phyloP scores from a whole-genome alignment of 2,113 vertebrate genomes.

The Brachypodius melanocephalos region DNA sequence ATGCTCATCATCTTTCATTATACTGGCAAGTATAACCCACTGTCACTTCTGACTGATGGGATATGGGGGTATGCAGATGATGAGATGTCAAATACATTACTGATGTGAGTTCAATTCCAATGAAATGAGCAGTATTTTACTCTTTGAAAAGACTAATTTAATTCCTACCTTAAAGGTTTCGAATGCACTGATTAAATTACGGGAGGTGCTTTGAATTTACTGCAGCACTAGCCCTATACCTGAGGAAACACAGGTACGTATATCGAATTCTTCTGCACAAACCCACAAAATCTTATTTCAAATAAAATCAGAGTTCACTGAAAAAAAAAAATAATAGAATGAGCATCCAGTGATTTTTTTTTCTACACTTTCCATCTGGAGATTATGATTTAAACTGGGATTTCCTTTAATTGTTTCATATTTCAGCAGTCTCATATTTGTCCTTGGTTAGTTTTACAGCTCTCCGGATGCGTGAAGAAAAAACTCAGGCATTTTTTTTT shows the following conservation, averaged over 20 bases:
- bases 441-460: slow-evolving; percentile 57
- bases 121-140: not conserved
- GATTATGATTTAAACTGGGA: slow-evolving; percentile 64
- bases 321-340: not conserved
- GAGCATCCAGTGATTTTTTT: not conserved
- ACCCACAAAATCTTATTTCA: not conserved
- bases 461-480: slow-evolving; percentile 61
- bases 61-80: not conserved
- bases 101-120: not conserved
- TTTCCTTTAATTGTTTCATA: slow-evolving; percentile 87
- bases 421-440: slow-evolving; percentile 55
- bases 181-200: not conserved
- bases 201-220: not conserved
- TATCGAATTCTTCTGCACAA: not conserved
- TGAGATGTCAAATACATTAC: not conserved
- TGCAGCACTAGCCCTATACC: not conserved
- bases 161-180: not conserved
- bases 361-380: slow-evolving; percentile 37
- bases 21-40: not conserved
- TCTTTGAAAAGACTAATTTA: not conserved
- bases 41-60: not conserved
- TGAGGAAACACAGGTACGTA: not conserved
- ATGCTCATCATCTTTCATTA: not conserved
- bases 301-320: not conserved
- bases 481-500: not conserved